Conservation (phyloP, 2,888 invertebrate genomes). For the Melieria picta region DNA sequence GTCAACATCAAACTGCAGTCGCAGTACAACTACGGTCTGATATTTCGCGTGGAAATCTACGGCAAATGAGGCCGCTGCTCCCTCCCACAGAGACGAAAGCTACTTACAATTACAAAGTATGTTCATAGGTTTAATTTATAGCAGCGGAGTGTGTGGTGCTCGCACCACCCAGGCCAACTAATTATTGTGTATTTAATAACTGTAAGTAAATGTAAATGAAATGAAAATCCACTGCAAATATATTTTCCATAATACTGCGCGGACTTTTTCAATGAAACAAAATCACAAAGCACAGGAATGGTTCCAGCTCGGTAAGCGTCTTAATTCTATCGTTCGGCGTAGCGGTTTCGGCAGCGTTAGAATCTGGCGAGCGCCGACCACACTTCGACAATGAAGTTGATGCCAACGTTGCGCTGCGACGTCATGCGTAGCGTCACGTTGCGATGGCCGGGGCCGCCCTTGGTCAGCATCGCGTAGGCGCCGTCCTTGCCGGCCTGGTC, state of each 20-base stretch:
- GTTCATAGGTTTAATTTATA: constrained; percentile 13
- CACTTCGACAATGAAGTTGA: constrained; percentile 62
- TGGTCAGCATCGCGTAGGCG: constrained; percentile 59
- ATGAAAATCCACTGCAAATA: no score
- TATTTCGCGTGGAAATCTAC: constrained; percentile 61
- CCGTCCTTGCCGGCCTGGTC: constrained; percentile 53
- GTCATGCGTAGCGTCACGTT: constrained; percentile 66
- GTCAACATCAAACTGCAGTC: constrained; percentile 61
- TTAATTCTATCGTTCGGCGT: no score
- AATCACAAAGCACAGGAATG: no score
- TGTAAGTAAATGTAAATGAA: no score
- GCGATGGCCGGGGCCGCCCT: constrained; percentile 66
- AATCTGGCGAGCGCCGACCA: neutral
- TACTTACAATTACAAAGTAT: constrained; percentile 18
- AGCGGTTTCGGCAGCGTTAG: neutral
- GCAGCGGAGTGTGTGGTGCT: neutral
- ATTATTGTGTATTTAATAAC: no score
- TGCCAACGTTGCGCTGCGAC: constrained; percentile 64
- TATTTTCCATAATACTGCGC: no score
- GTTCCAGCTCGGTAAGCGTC: no score
- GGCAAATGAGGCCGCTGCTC: constrained; percentile 49
- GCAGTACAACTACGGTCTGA: constrained; percentile 60
- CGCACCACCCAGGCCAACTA: neutral
- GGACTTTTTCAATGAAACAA: no score
- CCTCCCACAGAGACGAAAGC: neutral